Evolutionary conservation across 2,113 vertebrate species (phyloP).

Genomic region (Trichomycterus rosablanca): DNA sequence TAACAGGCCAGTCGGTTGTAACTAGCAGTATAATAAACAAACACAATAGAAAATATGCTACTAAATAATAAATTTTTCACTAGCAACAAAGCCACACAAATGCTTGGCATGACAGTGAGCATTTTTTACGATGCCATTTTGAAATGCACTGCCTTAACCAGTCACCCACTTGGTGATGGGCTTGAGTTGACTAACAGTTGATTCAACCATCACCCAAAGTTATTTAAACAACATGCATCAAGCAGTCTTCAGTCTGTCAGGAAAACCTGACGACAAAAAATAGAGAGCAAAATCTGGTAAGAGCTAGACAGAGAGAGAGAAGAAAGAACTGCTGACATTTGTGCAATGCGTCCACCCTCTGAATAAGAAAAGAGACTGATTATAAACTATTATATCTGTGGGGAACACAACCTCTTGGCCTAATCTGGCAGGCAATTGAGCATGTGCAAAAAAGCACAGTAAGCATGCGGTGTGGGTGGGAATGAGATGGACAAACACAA

Average conservation of each 20-base stretch:
- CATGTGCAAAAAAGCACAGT: slow-evolving; percentile 69
- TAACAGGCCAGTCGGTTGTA: no score
- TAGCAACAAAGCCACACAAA: no score
- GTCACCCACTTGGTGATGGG: slow-evolving; percentile 61
- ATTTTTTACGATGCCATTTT: no score
- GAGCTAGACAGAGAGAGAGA: slow-evolving; percentile 7
- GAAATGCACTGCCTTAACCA: slow-evolving; percentile 47
- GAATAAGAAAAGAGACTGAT: slow-evolving; percentile 74
- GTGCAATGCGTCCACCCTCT: slow-evolving; percentile 58
- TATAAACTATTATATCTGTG: slow-evolving; percentile 70
- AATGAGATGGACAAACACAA: neutral
- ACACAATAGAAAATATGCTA: no score
- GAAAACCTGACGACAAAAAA: slow-evolving; percentile 43
- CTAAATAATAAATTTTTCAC: no score
- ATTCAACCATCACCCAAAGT: slow-evolving; percentile 80
- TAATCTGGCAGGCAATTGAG: slow-evolving; percentile 70
- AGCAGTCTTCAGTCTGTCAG: slow-evolving; percentile 76
- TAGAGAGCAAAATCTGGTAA: slow-evolving; percentile 11
- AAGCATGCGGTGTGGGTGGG: slow-evolving; percentile 33
- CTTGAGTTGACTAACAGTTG: slow-evolving; percentile 65
- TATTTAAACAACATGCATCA: slow-evolving; percentile 76
- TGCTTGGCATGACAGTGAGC: no score
- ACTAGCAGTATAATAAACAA: no score
- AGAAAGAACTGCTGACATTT: slow-evolving; percentile 46
- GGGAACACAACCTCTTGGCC: slow-evolving; percentile 66